phyloP scores from a whole-genome alignment of 2,113 vertebrate genomes.

The Brachypodius melanocephalos region DNA sequence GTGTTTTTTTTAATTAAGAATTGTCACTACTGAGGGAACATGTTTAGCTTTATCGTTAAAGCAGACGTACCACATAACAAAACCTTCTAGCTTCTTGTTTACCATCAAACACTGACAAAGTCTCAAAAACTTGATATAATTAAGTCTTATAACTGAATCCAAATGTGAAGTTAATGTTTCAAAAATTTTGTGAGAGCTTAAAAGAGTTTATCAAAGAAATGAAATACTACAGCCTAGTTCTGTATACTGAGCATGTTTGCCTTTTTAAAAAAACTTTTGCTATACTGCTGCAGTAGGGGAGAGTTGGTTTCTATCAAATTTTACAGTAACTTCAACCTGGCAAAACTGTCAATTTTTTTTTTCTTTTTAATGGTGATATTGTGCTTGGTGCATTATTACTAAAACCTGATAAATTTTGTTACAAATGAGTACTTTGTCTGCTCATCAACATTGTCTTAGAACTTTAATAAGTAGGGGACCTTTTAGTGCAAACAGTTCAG shows the following conservation, averaged over 20 bases:
- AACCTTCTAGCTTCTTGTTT: background rate
- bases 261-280: background rate
- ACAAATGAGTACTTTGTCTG: fast-evolving
- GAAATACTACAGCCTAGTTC: background rate
- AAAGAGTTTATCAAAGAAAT: background rate
- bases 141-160: background rate
- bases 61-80: background rate
- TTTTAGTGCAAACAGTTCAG: background rate
- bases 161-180: background rate
- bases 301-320: background rate
- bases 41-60: background rate
- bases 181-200: background rate
- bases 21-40: background rate
- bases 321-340: background rate
- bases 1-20: background rate
- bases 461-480: background rate
- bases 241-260: too few relatives aligned
- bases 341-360: background rate
- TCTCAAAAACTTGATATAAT: background rate
- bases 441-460: background rate
- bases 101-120: background rate
- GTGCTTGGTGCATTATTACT: background rate
- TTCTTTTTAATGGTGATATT: background rate
- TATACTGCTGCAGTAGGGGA: background rate
- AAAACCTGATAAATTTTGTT: background rate